A percentile compares a stretch with the other conserved stretches of the same genome.
Evolutionary conservation across 2,888 invertebrate species (phyloP).

Genomic region (Nudaria mundana): DNA sequence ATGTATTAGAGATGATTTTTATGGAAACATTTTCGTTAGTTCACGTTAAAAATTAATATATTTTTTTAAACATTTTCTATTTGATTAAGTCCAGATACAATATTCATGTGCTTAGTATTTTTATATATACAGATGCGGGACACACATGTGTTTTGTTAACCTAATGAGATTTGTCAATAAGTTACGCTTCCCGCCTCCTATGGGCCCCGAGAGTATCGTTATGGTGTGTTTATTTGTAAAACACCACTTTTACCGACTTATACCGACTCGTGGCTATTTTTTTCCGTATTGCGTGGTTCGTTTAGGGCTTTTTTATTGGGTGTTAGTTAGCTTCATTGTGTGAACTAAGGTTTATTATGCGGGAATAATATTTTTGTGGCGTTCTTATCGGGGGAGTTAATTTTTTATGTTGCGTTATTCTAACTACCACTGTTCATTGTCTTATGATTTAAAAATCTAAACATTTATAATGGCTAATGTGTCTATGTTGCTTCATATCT

Average conservation of each 20-base stretch:
- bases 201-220: conserved; percentile 59
- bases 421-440: too few species aligned
- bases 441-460: too few species aligned
- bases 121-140: conserved; percentile 63
- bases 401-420: too few species aligned
- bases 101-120: conserved; percentile 51
- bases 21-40: too few species aligned
- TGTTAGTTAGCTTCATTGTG: conserved; percentile 13
- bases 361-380: not conserved
- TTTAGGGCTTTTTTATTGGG: conserved; percentile 28
- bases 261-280: conserved; percentile 24
- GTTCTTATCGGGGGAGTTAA: not conserved
- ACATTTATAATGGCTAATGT: too few species aligned
- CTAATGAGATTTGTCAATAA: conserved; percentile 75
- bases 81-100: conserved; percentile 32
- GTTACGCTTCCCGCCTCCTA: conserved; percentile 56
- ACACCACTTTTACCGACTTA: conserved; percentile 49
- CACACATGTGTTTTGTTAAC: conserved; percentile 76
- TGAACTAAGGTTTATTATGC: conserved; percentile 7
- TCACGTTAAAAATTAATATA: too few species aligned
- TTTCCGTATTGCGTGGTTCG: conserved; percentile 5
- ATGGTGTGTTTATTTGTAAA: conserved; percentile 51
- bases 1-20: too few species aligned
- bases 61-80: too few species aligned
- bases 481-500: too few species aligned